Conservation (phyloP, 64 coral and sea anemone species). For the Porites australiensis region DNA sequence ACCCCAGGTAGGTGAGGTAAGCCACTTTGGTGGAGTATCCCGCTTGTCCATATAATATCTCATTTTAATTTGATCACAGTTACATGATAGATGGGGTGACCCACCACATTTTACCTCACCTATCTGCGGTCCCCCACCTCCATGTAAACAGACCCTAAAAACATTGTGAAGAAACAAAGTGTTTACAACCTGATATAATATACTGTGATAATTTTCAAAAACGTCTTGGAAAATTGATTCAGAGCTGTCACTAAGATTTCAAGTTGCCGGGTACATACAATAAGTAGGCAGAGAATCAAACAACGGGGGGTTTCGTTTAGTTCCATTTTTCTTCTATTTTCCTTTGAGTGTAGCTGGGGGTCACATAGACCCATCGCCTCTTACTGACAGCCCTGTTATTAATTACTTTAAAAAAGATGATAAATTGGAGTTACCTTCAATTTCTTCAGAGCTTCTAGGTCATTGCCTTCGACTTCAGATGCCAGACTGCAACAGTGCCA, state of each 20-base stretch:
- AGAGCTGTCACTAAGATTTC: too few species aligned
- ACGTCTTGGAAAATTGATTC: neutral
- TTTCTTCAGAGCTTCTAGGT: conserved; percentile 22
- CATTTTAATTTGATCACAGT: too few species aligned
- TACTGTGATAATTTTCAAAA: neutral
- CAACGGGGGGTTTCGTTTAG: neutral
- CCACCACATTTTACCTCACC: too few species aligned
- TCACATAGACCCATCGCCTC: too few species aligned
- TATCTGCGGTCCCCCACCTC: neutral
- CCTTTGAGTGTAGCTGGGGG: neutral
- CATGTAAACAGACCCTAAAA: neutral
- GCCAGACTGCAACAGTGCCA: conserved; percentile 31
- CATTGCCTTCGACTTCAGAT: conserved; percentile 6
- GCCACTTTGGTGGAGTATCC: too few species aligned
- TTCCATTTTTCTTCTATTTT: neutral
- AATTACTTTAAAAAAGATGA: neutral
- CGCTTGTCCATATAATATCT: too few species aligned
- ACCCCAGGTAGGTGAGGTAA: too few species aligned
- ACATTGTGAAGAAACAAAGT: too few species aligned
- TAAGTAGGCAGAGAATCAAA: too few species aligned
- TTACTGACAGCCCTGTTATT: neutral
- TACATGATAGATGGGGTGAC: too few species aligned
- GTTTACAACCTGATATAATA: too few species aligned
- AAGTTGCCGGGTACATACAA: too few species aligned
- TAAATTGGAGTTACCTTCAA: conserved; percentile 13